phyloP scores from a whole-genome alignment of 2,797 vertebrate genomes.

The Cossypha heuglini region DNA sequence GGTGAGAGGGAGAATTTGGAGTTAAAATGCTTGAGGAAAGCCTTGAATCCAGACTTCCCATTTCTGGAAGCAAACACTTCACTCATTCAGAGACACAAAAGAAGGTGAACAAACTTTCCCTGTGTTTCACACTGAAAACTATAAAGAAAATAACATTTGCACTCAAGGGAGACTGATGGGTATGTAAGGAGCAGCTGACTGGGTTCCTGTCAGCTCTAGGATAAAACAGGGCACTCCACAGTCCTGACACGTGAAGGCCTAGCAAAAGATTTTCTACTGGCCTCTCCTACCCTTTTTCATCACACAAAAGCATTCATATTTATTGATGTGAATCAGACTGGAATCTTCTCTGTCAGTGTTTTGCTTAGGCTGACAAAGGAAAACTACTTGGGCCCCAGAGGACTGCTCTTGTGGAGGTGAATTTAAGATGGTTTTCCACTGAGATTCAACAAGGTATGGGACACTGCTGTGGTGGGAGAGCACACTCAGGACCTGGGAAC shows the following conservation, averaged over 20 bases:
- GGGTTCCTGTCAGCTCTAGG: not conserved
- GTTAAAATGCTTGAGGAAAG: not conserved
- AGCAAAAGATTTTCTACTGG: not conserved
- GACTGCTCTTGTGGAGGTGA: not conserved
- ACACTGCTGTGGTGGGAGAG: not conserved
- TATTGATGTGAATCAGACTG: not conserved
- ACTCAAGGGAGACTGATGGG: fast-evolving
- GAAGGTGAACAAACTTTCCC: not conserved
- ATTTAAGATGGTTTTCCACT: not conserved
- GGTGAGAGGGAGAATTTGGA: not conserved
- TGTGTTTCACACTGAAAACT: not conserved
- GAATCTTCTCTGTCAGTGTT: not conserved
- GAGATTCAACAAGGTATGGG: not conserved
- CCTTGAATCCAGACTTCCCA: not conserved
- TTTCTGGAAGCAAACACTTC: not conserved
- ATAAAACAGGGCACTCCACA: not conserved
- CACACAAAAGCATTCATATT: not conserved
- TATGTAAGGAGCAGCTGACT: not conserved
- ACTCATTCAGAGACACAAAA: not conserved
- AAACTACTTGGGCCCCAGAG: not conserved
- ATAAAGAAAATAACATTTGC: not conserved
- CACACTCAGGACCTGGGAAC: not conserved
- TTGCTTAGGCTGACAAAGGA: not conserved
- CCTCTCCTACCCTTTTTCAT: not conserved
- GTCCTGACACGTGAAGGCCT: not conserved